phyloP scores from a whole-genome alignment of 2,888 invertebrate species.

The Dicyrtoma fusca region DNA sequence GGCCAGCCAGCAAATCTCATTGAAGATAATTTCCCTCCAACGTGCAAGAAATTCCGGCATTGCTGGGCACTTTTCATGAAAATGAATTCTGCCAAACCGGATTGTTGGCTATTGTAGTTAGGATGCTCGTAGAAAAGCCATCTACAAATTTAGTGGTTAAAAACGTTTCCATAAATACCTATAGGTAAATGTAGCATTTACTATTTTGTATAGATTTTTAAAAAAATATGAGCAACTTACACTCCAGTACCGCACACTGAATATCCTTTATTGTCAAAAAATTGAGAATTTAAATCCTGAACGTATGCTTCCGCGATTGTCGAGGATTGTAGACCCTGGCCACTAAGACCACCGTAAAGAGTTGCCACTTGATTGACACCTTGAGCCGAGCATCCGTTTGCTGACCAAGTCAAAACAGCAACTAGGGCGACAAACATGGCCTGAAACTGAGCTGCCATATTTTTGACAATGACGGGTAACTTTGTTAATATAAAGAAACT shows the following conservation, averaged over 20 bases:
- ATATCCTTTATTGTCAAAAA: slow-evolving; percentile 15
- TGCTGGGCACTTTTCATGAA: slow-evolving; percentile 39
- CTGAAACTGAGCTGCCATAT: too few species aligned
- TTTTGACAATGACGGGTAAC: too few species aligned
- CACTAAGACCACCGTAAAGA: not conserved
- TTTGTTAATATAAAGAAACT: too few species aligned
- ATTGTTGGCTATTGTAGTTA: not conserved
- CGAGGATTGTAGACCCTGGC: not conserved
- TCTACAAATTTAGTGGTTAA: not conserved
- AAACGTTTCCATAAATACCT: too few species aligned
- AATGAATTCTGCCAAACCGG: slow-evolving; percentile 47
- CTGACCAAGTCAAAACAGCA: too few species aligned
- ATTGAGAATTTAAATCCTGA: not conserved
- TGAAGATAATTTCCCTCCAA: slow-evolving; percentile 39
- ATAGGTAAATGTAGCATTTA: too few species aligned
- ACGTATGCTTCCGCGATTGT: slow-evolving; percentile 8
- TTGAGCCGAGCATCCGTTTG: not conserved
- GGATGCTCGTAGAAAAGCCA: slow-evolving; percentile 29
- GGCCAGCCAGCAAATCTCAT: slow-evolving; percentile 44
- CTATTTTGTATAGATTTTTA: too few species aligned
- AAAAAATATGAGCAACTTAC: slow-evolving; percentile 19
- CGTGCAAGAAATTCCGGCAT: slow-evolving; percentile 40
- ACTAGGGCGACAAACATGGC: too few species aligned
- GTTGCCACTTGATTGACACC: not conserved
- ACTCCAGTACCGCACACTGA: slow-evolving; percentile 24